Conservation (phyloP, 2,113 vertebrate genomes). For the Pangasianodon hypophthalmus region DNA sequence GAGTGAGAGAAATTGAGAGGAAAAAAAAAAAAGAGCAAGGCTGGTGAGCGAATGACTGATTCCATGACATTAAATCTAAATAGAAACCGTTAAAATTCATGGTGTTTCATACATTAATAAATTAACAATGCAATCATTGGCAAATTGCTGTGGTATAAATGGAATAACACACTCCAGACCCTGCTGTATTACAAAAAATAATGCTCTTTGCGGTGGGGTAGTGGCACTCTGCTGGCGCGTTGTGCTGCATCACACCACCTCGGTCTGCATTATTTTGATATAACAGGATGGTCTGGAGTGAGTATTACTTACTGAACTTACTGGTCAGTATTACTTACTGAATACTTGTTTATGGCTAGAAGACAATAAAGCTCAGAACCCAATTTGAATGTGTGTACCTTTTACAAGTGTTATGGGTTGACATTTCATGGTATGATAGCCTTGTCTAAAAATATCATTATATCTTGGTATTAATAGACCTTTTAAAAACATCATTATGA, state of each 20-base stretch:
- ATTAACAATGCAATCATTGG: not conserved
- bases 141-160: not conserved
- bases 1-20: not conserved
- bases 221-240: too few relatives aligned
- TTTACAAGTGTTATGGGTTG: not conserved
- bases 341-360: not conserved
- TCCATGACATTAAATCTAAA: not conserved
- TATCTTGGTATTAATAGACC: not conserved
- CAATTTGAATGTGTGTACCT: not conserved
- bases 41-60: not conserved
- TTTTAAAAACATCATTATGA: not conserved
- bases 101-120: too few relatives aligned
- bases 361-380: not conserved
- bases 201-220: too few relatives aligned
- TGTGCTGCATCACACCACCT: not conserved
- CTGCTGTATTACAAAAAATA: too few relatives aligned
- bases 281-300: not conserved
- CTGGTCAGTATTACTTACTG: too few relatives aligned
- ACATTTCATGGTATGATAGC: too few relatives aligned
- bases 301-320: too few relatives aligned
- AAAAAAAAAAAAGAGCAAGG: not conserved
- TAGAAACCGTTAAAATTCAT: not conserved
- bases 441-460: not conserved
- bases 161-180: too few relatives aligned
- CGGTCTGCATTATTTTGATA: not conserved